These are phyloP conservation scores for Mycetomoellerius zeteki DNA, from an alignment of 1,140 invertebrate genomes.

Conservation along the genomic window DNA sequence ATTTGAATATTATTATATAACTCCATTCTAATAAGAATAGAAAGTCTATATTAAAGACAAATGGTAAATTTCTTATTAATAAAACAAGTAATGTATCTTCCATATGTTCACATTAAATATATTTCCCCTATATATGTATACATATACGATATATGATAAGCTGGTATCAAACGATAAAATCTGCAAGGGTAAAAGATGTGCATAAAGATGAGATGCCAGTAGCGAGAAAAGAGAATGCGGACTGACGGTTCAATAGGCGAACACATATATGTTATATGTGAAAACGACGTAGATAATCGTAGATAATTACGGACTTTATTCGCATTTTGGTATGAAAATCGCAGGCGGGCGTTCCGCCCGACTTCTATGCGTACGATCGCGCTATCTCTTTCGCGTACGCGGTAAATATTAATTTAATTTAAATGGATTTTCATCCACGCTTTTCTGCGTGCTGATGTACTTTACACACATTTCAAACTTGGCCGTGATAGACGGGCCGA, in stretches of 20 bases:
- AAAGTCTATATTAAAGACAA: too few species aligned
- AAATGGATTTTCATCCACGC: constrained; percentile 76
- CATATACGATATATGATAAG: constrained; percentile 32
- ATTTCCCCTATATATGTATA: not conserved
- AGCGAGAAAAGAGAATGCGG: constrained; percentile 36
- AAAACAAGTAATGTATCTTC: too few species aligned
- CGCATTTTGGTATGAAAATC: constrained; percentile 80
- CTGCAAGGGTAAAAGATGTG: not conserved
- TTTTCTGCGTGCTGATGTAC: constrained; percentile 29
- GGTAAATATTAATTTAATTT: constrained; percentile 85
- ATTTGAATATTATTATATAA: too few species aligned
- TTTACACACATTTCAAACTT: constrained; percentile 44
- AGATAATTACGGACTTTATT: constrained; percentile 83
- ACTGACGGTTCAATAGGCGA: not conserved
- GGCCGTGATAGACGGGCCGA: not conserved
- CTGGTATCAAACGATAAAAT: constrained; percentile 70
- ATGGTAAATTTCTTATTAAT: too few species aligned
- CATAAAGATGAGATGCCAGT: constrained; percentile 41
- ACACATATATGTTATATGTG: constrained; percentile 40
- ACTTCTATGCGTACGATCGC: constrained; percentile 33
- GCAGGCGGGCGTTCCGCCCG: constrained; percentile 2
- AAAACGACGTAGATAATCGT: constrained; percentile 77
- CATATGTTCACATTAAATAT: too few species aligned
- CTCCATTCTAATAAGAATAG: not conserved
- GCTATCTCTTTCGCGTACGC: too few species aligned